Percentiles rank a stretch among this genome's conserved stretches.
These are phyloP conservation scores for Galerucella nymphaeae DNA, from an alignment of 2,888 invertebrate genomes.

Conservation along the genomic window DNA sequence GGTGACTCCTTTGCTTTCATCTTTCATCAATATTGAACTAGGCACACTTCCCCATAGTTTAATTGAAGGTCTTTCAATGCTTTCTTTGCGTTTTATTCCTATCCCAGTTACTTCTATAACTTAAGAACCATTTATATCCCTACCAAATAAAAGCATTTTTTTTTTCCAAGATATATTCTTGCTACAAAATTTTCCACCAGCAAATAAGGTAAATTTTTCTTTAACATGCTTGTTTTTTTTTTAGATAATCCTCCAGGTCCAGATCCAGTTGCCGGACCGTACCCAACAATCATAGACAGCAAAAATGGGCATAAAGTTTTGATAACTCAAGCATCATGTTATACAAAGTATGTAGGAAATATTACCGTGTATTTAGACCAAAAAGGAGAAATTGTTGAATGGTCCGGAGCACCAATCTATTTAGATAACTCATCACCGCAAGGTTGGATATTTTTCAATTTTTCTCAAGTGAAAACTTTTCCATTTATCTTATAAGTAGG, in stretches of 20 bases:
- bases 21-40: too few relatives aligned
- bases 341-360: constrained; percentile 82
- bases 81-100: too few relatives aligned
- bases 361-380: constrained; percentile 78
- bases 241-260: constrained; percentile 64
- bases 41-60: too few relatives aligned
- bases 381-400: constrained; percentile 72
- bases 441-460: constrained; percentile 40
- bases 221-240: background rate
- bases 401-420: constrained; percentile 78
- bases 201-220: too few relatives aligned
- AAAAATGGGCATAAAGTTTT: constrained; percentile 69
- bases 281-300: constrained; percentile 77
- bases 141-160: too few relatives aligned
- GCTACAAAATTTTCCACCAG: too few relatives aligned
- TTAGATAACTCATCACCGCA: constrained; percentile 44
- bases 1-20: too few relatives aligned
- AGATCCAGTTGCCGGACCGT: constrained; percentile 70
- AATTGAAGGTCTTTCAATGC: too few relatives aligned
- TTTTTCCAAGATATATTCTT: too few relatives aligned
- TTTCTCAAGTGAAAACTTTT: background rate
- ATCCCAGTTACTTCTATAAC: too few relatives aligned
- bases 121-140: too few relatives aligned
- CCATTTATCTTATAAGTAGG: background rate
- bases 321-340: constrained; percentile 79